phyloP scores from a whole-genome alignment of 2,888 invertebrate genomes.

The Callyntrura guangdongensis region DNA sequence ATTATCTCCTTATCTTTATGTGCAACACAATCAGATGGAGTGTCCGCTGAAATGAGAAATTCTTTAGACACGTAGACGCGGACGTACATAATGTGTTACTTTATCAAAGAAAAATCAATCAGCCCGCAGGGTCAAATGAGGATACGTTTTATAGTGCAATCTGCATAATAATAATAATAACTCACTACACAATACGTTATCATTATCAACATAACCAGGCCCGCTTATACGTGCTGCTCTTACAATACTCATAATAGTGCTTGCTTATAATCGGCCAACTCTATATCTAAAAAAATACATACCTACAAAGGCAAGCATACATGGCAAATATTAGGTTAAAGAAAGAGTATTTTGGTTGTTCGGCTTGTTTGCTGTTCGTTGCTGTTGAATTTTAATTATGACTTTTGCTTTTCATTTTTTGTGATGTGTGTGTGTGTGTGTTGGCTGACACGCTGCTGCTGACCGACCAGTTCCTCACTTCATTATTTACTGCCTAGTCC shows the following conservation, averaged over 20 bases:
- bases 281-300: neutral
- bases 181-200: conserved; percentile 7
- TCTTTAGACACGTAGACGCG: conserved; percentile 17
- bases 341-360: neutral
- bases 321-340: conserved; percentile 30
- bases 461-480: conserved; percentile 70
- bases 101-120: conserved; percentile 54
- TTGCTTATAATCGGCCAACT: neutral
- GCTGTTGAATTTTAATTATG: conserved; percentile 68
- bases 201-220: neutral
- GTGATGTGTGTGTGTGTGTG: conserved; percentile 12
- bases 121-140: conserved; percentile 63
- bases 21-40: conserved; percentile 30
- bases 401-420: conserved; percentile 51
- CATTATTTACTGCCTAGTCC: conserved; percentile 69
- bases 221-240: neutral
- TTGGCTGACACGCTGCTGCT: conserved; percentile 51
- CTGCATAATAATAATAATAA: conserved; percentile 5
- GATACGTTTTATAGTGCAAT: conserved; percentile 46
- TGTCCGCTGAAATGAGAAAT: conserved; percentile 52
- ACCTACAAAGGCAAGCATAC: neutral
- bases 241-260: neutral
- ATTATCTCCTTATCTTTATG: conserved; percentile 57
- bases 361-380: conserved; percentile 43
- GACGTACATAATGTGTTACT: conserved; percentile 18